phyloP scores from a whole-genome alignment of 2,797 vertebrate genomes.

The Loriculus beryllinus region DNA sequence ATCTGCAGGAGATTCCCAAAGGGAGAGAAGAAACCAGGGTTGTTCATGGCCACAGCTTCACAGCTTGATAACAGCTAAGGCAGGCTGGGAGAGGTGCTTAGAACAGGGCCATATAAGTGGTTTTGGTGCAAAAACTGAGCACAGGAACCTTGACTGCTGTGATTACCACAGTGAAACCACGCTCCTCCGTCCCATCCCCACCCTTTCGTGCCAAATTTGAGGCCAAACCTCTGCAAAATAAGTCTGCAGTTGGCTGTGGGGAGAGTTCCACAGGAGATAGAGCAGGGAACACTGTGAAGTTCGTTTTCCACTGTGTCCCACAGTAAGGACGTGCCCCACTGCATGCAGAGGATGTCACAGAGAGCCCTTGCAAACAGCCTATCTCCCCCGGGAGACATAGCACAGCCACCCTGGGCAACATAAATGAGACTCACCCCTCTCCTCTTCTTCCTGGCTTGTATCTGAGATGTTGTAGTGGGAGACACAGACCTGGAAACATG shows the following conservation, averaged over 20 bases:
- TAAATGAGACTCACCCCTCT: conserved; percentile 84
- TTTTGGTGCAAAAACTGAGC: not conserved
- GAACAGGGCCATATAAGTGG: not conserved
- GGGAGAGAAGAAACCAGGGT: not conserved
- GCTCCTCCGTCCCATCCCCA: not conserved
- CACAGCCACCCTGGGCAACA: not conserved
- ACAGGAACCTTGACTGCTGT: not conserved
- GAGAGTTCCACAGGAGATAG: not conserved
- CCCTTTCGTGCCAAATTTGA: not conserved
- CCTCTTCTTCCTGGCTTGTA: conserved; percentile 92
- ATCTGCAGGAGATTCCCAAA: conserved; percentile 74
- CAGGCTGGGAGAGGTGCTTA: not conserved
- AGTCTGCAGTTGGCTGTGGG: not conserved
- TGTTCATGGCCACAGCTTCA: not conserved
- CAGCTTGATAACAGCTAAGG: not conserved
- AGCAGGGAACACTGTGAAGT: not conserved
- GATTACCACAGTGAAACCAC: not conserved
- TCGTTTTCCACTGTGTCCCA: not conserved
- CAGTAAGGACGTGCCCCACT: rapidly evolving
- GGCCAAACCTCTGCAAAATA: not conserved
- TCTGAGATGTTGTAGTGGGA: conserved; percentile 88
- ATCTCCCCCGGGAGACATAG: not conserved
- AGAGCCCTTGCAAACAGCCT: not conserved
- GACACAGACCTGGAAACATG: conserved; percentile 89
- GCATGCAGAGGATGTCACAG: no score